Conservation (phyloP, 1,140 invertebrate species). For the Scaptomyza graminum region DNA sequence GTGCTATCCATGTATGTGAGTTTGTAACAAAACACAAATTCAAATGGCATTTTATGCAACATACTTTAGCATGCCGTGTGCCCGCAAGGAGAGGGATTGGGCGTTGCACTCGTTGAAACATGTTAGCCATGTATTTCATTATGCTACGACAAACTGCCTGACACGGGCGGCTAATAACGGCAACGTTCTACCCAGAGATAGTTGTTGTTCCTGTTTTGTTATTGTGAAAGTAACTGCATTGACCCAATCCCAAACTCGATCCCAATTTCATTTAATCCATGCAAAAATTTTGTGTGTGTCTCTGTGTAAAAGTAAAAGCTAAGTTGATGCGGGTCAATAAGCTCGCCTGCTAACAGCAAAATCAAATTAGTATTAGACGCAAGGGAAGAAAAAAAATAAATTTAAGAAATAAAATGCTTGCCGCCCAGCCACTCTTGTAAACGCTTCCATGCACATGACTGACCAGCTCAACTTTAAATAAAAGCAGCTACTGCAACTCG, state of each 20-base stretch:
- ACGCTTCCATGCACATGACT: constrained; percentile 75
- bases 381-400: constrained; percentile 68
- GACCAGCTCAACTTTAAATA: constrained; percentile 75
- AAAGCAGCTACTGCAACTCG: constrained; percentile 28
- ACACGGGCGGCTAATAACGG: constrained; percentile 77
- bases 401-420: constrained; percentile 74
- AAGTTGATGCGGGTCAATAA: constrained; percentile 68
- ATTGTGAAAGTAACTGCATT: constrained; percentile 28
- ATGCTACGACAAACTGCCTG: constrained; percentile 77
- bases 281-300: constrained; percentile 55
- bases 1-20: not conserved
- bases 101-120: constrained; percentile 48
- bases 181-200: constrained; percentile 36
- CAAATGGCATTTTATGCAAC: constrained; percentile 72
- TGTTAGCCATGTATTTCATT: constrained; percentile 80
- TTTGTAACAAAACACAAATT: constrained; percentile 68
- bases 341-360: constrained; percentile 63
- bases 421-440: constrained; percentile 29
- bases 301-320: constrained; percentile 43
- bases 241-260: constrained; percentile 32
- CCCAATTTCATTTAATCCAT: constrained; percentile 30
- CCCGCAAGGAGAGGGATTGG: constrained; percentile 1
- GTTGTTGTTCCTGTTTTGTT: not conserved
- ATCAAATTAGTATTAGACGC: constrained; percentile 76
- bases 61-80: constrained; percentile 26